Evolutionary conservation across 2,888 invertebrate species (phyloP).

Genomic region (Clitarchus hookeri): DNA sequence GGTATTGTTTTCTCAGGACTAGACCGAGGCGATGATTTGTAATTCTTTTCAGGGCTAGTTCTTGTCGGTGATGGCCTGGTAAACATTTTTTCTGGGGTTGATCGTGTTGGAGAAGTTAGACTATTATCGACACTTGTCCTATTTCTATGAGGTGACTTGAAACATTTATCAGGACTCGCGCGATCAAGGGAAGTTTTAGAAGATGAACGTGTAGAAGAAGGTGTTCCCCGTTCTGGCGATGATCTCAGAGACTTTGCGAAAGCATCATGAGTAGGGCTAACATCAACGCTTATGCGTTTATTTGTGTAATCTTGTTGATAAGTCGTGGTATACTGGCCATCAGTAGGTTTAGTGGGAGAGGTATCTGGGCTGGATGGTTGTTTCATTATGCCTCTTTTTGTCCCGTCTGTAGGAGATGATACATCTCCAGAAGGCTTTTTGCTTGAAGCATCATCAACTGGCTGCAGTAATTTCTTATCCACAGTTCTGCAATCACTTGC

Average conservation of each 20-base stretch:
- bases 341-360: constrained; percentile 18
- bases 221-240: constrained; percentile 56
- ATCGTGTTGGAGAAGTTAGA: constrained; percentile 38
- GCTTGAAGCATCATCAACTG: not conserved
- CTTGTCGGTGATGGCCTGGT: constrained; percentile 32
- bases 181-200: constrained; percentile 50
- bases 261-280: constrained; percentile 74
- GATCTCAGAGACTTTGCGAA: constrained; percentile 75
- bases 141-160: constrained; percentile 31
- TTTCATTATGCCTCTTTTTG: constrained; percentile 22
- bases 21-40: constrained; percentile 30
- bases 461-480: not conserved
- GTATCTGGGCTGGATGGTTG: constrained; percentile 4
- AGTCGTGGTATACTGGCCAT: constrained; percentile 62
- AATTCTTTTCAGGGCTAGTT: constrained; percentile 34
- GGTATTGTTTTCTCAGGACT: constrained; percentile 34
- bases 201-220: constrained; percentile 46
- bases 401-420: not conserved
- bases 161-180: constrained; percentile 36
- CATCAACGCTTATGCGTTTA: constrained; percentile 64
- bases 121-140: constrained; percentile 39
- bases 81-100: constrained; percentile 41
- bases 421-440: not conserved
- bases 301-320: constrained; percentile 62
- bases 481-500: not conserved